Percentiles rank a stretch among this genome's conserved stretches.
These are phyloP conservation scores for Crossaster papposus DNA, from an alignment of 53 echinoderm and acorn worm genomes.

Conservation along the genomic window DNA sequence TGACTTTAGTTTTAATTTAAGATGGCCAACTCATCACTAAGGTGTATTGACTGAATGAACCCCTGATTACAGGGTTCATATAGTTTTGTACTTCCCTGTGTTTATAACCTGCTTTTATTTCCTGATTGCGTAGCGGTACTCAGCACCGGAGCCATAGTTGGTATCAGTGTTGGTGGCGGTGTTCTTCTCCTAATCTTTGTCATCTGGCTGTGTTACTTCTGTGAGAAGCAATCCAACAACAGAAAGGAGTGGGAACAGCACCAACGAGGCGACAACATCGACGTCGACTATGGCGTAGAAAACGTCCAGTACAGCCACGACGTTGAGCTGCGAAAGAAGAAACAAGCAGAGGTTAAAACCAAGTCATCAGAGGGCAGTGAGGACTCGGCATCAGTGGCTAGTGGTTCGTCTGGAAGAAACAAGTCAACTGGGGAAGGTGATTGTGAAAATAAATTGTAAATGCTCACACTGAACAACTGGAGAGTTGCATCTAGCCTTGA, in stretches of 20 bases:
- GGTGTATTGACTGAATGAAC: no score
- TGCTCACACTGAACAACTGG: no score
- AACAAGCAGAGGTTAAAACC: background rate
- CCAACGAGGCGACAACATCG: background rate
- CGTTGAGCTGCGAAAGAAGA: constrained; percentile 31
- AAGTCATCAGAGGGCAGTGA: background rate
- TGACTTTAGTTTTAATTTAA: no score
- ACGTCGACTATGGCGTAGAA: background rate
- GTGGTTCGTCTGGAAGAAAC: background rate
- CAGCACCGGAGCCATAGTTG: constrained; percentile 41
- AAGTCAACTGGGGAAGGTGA: no score
- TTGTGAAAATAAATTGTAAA: no score
- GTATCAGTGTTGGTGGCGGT: constrained; percentile 34
- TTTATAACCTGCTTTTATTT: background rate
- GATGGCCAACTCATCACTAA: no score
- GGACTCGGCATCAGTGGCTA: background rate
- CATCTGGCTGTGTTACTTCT: constrained; percentile 29
- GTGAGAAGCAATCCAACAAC: constrained; percentile 29
- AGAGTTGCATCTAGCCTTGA: no score
- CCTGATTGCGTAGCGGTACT: constrained; percentile 14
- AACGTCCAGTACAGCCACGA: constrained; percentile 10
- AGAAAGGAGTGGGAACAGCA: background rate
- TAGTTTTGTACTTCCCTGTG: background rate
- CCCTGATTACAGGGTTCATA: no score
- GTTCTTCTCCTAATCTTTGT: background rate